Conservation (phyloP, 2,797 vertebrate genomes). For the Falco columbarius region DNA sequence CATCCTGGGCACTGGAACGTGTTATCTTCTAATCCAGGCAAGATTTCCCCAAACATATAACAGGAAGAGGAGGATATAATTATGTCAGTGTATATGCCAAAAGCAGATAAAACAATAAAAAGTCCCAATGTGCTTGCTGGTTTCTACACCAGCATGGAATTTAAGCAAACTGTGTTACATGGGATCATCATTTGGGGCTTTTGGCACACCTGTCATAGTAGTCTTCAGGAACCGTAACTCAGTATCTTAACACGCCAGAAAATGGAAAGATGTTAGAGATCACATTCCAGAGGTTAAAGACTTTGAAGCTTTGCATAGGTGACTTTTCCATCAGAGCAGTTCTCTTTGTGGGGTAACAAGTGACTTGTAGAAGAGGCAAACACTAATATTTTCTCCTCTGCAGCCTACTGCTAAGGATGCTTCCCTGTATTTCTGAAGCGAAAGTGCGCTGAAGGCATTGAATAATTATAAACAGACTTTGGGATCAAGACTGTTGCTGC, state of each 20-base stretch:
- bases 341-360: not conserved
- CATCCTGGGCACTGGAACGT: not conserved
- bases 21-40: not conserved
- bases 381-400: not conserved
- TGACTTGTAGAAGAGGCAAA: not conserved
- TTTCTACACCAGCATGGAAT: not conserved
- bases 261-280: not conserved
- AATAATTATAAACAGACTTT: not conserved
- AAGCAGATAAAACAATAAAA: not conserved
- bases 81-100: not conserved
- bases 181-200: not conserved
- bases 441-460: not conserved
- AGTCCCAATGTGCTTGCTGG: not conserved
- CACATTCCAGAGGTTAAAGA: not conserved
- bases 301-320: not conserved
- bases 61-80: not conserved
- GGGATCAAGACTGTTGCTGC: not conserved
- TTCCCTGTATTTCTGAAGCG: not conserved
- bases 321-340: not conserved
- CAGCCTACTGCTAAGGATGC: not conserved
- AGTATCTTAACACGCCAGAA: not conserved
- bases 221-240: not conserved
- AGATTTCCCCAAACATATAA: not conserved
- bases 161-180: not conserved
- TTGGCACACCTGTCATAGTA: not conserved